These are phyloP conservation scores for Lanistes nyassanus DNA, from an alignment of 1,140 invertebrate genomes.

Conservation along the genomic window DNA sequence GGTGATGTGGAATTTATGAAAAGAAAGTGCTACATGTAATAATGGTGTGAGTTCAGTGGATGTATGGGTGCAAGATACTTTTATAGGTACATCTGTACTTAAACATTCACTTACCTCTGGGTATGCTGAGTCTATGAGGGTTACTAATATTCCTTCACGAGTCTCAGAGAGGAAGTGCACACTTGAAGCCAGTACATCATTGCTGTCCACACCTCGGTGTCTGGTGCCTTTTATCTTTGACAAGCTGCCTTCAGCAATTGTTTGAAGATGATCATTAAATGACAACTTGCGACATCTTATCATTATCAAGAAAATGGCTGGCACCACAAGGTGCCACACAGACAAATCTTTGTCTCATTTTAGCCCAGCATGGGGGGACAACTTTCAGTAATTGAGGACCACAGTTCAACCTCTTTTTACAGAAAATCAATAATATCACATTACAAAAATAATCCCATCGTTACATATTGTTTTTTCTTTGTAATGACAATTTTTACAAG, in stretches of 20 bases:
- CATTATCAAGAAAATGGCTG: constrained; percentile 12
- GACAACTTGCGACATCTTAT: constrained; percentile 3
- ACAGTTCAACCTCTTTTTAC: neutral
- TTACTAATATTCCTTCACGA: too few relatives aligned
- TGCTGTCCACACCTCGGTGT: neutral
- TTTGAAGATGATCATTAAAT: neutral
- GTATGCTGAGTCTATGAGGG: too few relatives aligned
- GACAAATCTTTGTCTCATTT: constrained; percentile 28
- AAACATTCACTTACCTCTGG: too few relatives aligned
- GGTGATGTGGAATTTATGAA: too few relatives aligned
- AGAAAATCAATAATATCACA: too few relatives aligned
- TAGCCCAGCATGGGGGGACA: constrained; percentile 16
- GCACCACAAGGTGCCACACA: constrained; percentile 3
- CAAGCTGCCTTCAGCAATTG: constrained; percentile 3
- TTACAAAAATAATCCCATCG: neutral
- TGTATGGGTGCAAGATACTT: too few relatives aligned
- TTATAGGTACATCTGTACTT: too few relatives aligned
- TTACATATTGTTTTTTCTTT: neutral
- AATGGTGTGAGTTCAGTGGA: too few relatives aligned
- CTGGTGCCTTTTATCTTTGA: constrained; percentile 14
- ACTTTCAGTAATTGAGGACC: constrained; percentile 4
- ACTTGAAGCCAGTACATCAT: neutral
- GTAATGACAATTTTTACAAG: too few relatives aligned
- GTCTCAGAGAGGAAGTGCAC: too few relatives aligned
- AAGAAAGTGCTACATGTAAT: too few relatives aligned